Evolutionary conservation across 2,113 vertebrate species (phyloP), one percentile per base, ranked within the genome.

Genomic region (Sciurus niger): DNA sequence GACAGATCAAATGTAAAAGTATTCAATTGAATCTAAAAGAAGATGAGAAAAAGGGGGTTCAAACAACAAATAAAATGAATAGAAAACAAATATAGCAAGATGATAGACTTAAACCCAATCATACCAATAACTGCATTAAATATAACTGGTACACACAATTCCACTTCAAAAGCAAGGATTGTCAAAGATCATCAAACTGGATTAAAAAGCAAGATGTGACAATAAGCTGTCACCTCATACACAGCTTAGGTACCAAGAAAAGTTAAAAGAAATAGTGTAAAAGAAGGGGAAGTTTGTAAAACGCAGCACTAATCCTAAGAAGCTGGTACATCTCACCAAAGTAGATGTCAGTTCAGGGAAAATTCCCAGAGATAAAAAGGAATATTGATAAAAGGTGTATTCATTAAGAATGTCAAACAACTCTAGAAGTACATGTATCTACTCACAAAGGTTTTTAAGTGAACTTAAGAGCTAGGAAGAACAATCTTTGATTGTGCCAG

Each of bases 401-500:
- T 58, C 48, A 60, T 84, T 46, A 48, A 46, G 4, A 8, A 48
- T 60, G 72, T 11, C 32, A 17, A 73, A n/a, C 51, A n/a, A 72
- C 16, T 74, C 80, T 67, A 24, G 53, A 12, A 43, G 55, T 17
- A 6, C 18, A 25, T 20, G 2, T 13, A 28, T 10, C 30, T 92
- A 24, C 46, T 34, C 40, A 76, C 30, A 77, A 4, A 84, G 70
- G 63, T 18, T 37, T 51, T 18, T 53, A 67, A 68, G 53, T 40
- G 30, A 79, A n/a, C 3, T 16, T 24, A 48, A 24, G 43, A 65
- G 40, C 14, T 37, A 6, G 58, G 37, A 53, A 76, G 82, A 76
- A 18, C 24, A 40, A 63, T 3, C 24, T 17, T 72, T 40, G 2
- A 6, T 17, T 18, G 10, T 0, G 6, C 24, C 2, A 24, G 65